These are phyloP conservation scores for Molanna angustata DNA, from an alignment of 2,888 invertebrate genomes.

Conservation along the genomic window DNA sequence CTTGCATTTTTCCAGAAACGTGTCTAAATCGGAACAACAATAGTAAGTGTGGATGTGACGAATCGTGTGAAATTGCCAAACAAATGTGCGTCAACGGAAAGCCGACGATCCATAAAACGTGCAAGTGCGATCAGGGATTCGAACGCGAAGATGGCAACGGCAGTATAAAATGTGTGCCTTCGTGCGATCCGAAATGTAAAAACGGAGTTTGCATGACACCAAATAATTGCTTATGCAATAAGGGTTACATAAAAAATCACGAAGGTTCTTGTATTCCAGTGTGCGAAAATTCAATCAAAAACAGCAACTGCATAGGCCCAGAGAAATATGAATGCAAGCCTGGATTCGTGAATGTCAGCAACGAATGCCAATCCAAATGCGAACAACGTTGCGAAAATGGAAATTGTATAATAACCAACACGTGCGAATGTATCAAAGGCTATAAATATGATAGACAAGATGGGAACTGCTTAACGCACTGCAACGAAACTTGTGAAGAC, in stretches of 20 bases:
- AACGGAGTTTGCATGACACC: neutral
- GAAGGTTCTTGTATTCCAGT: neutral
- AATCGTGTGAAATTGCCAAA: no score
- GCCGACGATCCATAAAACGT: no score
- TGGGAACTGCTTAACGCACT: neutral
- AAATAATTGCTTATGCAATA: neutral
- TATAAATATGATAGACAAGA: neutral
- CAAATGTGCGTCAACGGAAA: conserved; percentile 29
- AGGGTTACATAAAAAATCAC: neutral
- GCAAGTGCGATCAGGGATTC: no score
- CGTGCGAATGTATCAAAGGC: conserved; percentile 14
- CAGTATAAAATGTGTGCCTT: neutral
- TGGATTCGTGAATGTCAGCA: neutral
- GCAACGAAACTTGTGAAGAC: conserved; percentile 32
- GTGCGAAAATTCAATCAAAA: neutral
- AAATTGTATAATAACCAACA: conserved; percentile 36
- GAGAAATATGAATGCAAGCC: neutral
- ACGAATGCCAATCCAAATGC: neutral
- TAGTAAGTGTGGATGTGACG: no score
- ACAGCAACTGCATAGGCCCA: neutral
- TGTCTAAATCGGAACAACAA: no score
- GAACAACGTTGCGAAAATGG: conserved; percentile 28
- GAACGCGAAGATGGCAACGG: no score
- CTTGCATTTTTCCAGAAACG: no score
- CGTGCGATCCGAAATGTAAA: neutral